Evolutionary conservation across 2,888 invertebrate species (phyloP), one percentile per base, ranked within the genome.

Genomic region (Epiblema foenella): DNA sequence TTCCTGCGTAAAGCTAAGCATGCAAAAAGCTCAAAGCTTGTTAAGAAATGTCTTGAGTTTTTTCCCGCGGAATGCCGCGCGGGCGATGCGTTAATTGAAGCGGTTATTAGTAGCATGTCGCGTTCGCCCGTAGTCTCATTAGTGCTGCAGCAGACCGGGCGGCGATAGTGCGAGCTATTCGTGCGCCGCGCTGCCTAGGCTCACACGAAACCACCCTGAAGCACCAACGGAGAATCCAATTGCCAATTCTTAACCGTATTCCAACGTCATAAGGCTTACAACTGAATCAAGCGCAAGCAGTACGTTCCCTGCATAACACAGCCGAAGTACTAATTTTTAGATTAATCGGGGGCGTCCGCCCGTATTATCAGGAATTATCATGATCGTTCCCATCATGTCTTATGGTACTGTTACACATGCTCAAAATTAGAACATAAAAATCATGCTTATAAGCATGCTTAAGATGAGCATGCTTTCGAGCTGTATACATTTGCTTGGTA

Each of bases 61-160:
- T 66, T 70, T 70, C 37, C n/a, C n/a, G 11, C 39, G 79, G 81
- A 76, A 82, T 80, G 75, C 77, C 59, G 73, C 73, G 74, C 74
- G 56, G 73, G 78, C 80, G 79, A 80, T 81, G 79, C 78, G 78
- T 78, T 85, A 83, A 83, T 83, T 80, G 79, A 76, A 74, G 77
- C 78, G 83, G 85, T 85, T 85, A 81, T 77, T 68, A 69, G 58
- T 68, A 75, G 77, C 76, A 74, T 79, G 79, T 76, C 74, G 75
- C 67, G 74, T 66, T 77, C 76, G 73, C 66, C 75, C 75, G 71
- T 69, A 73, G 60, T 39, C 69, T 69, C 59, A 73, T 68, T 68
- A 59, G 64, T 49, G 56, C 10, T 18, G 11, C 42, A 29, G 42
- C 52, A 69, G 69, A 69, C 69, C 58, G 42, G 33, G 42, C 15